phyloP scores from a whole-genome alignment of 2,888 invertebrate species.

The Troides aeacus region DNA sequence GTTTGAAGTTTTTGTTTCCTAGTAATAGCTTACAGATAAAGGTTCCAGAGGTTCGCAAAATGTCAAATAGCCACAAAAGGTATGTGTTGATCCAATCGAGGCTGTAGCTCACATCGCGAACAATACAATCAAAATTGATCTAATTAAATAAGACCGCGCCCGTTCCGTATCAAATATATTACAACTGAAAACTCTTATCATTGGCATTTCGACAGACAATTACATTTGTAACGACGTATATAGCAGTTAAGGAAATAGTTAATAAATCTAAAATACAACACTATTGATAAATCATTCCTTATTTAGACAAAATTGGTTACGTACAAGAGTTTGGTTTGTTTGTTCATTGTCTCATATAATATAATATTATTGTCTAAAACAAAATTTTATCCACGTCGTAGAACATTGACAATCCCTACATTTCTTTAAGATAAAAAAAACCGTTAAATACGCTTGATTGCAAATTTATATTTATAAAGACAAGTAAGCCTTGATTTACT shows the following conservation, averaged over 20 bases:
- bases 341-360: too few relatives aligned
- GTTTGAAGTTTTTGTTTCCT: too few relatives aligned
- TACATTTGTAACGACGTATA: slow-evolving; percentile 14
- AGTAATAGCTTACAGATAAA: too few relatives aligned
- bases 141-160: slow-evolving; percentile 41
- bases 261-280: slow-evolving; percentile 23
- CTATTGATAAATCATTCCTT: slow-evolving; percentile 21
- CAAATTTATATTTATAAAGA: too few relatives aligned
- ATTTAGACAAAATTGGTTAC: slow-evolving; percentile 28
- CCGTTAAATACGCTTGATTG: too few relatives aligned
- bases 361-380: too few relatives aligned
- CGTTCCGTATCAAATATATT: slow-evolving; percentile 45
- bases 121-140: slow-evolving; percentile 27
- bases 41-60: not conserved
- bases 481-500: too few relatives aligned
- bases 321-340: not conserved
- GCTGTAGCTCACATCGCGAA: slow-evolving; percentile 14
- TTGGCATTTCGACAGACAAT: slow-evolving; percentile 31
- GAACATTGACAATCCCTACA: too few relatives aligned
- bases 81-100: slow-evolving; percentile 6
- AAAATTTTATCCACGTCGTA: too few relatives aligned
- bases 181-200: slow-evolving; percentile 40
- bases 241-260: slow-evolving; percentile 9
- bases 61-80: slow-evolving; percentile 20
- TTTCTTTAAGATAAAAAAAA: too few relatives aligned